These are phyloP conservation scores for Agrotis clavis DNA, from an alignment of 2,888 invertebrate genomes.

Conservation along the genomic window DNA sequence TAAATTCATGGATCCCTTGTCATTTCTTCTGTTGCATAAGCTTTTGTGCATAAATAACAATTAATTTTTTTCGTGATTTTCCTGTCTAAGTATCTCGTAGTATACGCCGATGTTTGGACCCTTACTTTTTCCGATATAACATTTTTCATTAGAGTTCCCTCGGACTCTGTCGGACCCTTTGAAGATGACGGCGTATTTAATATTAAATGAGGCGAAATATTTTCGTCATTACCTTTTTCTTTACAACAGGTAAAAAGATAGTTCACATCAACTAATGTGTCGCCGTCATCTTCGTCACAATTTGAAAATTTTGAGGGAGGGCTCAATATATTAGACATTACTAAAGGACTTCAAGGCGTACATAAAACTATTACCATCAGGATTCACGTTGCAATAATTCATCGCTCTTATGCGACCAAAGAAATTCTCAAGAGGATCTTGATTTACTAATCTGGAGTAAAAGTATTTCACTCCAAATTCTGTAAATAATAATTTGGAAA, in stretches of 20 bases:
- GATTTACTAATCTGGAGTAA: slow-evolving; percentile 9
- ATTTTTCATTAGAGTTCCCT: neutral
- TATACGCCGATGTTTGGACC: slow-evolving; percentile 5
- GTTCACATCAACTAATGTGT: neutral
- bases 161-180: neutral
- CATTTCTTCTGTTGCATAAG: slow-evolving; percentile 4
- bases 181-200: slow-evolving; percentile 1
- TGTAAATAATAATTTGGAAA: neutral
- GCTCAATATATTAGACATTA: neutral
- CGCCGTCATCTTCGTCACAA: neutral
- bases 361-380: slow-evolving; percentile 1
- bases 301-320: slow-evolving; percentile 2
- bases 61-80: slow-evolving; percentile 1
- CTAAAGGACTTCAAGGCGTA: neutral
- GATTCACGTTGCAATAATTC: neutral
- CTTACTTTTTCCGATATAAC: neutral
- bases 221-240: neutral
- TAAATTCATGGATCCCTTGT: slow-evolving; percentile 6
- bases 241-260: neutral
- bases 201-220: neutral
- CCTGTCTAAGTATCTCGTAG: neutral
- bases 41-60: slow-evolving; percentile 2
- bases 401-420: slow-evolving; percentile 31
- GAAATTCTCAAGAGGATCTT: slow-evolving; percentile 10
- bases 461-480: slow-evolving; percentile 3